Percentiles rank a stretch among this genome's conserved stretches.
Evolutionary conservation across 2,113 vertebrate genomes (phyloP).

Genomic region (Scomber colias): DNA sequence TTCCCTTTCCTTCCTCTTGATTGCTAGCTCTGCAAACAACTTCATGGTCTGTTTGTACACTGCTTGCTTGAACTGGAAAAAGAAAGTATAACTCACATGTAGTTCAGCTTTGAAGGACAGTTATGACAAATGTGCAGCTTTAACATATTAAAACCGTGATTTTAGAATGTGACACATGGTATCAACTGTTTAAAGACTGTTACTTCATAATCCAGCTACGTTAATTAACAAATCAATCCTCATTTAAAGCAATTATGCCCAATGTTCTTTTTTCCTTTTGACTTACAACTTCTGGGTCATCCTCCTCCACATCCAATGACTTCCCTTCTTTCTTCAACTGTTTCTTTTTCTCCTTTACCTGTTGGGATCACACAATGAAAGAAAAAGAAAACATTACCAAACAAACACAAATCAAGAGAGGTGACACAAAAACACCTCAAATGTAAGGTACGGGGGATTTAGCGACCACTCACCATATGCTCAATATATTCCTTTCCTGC

Average conservation of each 20-base stretch:
- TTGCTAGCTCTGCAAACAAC: slow-evolving; percentile 98
- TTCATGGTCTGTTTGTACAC: slow-evolving; percentile 99
- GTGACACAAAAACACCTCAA: background rate
- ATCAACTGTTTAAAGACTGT: too few species aligned
- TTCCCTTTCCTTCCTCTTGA: slow-evolving; percentile 99
- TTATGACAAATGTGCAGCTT: too few species aligned
- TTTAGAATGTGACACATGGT: background rate
- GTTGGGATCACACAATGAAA: slow-evolving; percentile 20
- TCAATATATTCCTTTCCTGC: slow-evolving; percentile 97
- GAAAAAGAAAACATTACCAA: background rate
- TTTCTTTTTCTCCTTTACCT: slow-evolving; percentile 98
- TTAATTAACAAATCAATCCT: too few species aligned
- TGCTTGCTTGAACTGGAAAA: slow-evolving; percentile 93
- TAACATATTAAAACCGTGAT: background rate
- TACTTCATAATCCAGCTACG: too few species aligned
- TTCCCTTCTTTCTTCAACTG: slow-evolving; percentile 98
- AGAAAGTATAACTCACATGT: background rate
- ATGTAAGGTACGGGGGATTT: background rate
- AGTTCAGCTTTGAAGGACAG: background rate
- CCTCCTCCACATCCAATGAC: slow-evolving; percentile 89
- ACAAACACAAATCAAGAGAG: background rate
- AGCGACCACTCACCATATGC: slow-evolving; percentile 90
- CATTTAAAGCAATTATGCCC: too few species aligned
- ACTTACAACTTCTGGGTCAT: slow-evolving; percentile 93
- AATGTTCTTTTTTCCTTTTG: too few species aligned